These are phyloP conservation scores for Parus major DNA, from an alignment of 2,113 vertebrate species.

Conservation along the genomic window DNA sequence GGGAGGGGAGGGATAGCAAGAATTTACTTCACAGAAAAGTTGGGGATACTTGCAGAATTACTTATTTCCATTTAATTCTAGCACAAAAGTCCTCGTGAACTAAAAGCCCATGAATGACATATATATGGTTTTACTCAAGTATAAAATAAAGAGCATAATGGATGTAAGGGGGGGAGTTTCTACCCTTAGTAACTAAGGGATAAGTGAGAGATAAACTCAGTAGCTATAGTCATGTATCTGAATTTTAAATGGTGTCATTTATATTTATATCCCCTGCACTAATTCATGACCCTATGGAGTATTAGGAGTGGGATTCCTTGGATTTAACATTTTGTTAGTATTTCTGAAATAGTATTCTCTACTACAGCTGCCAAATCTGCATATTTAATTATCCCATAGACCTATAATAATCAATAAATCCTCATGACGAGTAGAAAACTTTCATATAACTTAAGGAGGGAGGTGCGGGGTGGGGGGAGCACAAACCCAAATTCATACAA, in stretches of 20 bases:
- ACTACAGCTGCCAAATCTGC: constrained; percentile 71
- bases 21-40: constrained; percentile 18
- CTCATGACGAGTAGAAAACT: constrained; percentile 61
- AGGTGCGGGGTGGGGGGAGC: accelerated
- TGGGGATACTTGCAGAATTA: constrained; percentile 41
- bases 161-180: constrained; percentile 20
- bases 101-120: background rate
- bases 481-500: background rate
- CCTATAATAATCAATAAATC: constrained; percentile 67
- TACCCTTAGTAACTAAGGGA: constrained; percentile 33
- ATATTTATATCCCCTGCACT: constrained; percentile 53
- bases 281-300: constrained; percentile 10
- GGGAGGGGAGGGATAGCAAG: constrained; percentile 41
- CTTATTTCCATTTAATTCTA: constrained; percentile 58
- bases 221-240: constrained; percentile 25
- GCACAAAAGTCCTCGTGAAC: constrained; percentile 6
- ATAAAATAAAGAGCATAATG: constrained; percentile 45
- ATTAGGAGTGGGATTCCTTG: constrained; percentile 37
- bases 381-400: constrained; percentile 64
- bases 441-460: constrained; percentile 21
- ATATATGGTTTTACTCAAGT: constrained; percentile 44
- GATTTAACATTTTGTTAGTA: constrained; percentile 55
- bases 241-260: constrained; percentile 38
- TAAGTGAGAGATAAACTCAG: constrained; percentile 31
- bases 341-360: constrained; percentile 65